Evolutionary conservation across 2,113 vertebrate species (phyloP).

Genomic region (Pyrgilauda ruficollis): DNA sequence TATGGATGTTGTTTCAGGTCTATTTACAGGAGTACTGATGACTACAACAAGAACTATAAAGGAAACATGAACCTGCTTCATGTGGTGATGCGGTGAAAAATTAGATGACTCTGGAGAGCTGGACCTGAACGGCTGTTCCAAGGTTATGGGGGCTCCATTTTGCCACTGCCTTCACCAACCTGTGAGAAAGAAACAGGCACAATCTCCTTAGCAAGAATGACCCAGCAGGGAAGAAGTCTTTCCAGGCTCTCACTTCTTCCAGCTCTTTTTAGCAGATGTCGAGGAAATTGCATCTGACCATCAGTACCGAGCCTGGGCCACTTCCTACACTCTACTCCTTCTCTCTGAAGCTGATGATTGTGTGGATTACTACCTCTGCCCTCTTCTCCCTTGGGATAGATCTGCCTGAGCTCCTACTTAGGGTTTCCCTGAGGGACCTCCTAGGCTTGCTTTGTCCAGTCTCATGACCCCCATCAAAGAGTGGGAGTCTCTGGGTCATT

Average conservation of each 20-base stretch:
- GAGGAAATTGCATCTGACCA: not conserved
- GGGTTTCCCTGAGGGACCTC: not conserved
- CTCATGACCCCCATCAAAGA: not conserved
- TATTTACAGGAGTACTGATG: conserved; percentile 13
- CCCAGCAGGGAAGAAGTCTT: not conserved
- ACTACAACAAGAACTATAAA: not conserved
- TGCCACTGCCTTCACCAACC: not conserved
- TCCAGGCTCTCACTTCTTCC: not conserved
- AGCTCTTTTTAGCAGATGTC: not conserved
- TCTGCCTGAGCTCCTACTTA: not conserved
- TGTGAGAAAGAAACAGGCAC: not conserved
- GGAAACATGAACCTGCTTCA: conserved; percentile 8
- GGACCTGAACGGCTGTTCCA: not conserved
- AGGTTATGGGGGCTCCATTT: not conserved
- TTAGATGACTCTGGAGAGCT: not conserved
- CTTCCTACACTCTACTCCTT: not conserved
- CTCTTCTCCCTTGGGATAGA: not conserved
- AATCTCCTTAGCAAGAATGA: not conserved
- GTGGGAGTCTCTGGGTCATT: not conserved
- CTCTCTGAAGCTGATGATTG: not conserved
- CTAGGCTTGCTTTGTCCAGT: not conserved
- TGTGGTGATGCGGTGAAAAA: not conserved
- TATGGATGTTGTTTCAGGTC: not conserved
- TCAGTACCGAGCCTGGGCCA: not conserved
- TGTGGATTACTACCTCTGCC: not conserved